A percentile compares a stretch with the other conserved stretches of the same genome.
Evolutionary conservation across 2,888 invertebrate species (phyloP).

Genomic region (Drosophila planitibia): DNA sequence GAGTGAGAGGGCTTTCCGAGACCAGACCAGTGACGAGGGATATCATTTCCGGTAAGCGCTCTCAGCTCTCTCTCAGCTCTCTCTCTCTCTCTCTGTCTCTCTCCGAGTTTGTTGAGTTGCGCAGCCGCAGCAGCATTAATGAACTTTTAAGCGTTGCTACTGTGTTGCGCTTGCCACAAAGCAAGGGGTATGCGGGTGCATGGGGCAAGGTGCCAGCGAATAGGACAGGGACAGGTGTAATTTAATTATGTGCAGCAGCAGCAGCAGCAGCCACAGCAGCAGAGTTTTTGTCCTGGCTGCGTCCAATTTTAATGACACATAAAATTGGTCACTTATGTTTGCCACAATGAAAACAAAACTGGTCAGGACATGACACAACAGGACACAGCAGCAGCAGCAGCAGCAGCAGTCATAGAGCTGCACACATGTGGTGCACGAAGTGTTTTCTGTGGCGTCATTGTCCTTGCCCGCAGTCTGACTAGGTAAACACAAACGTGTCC

Average conservation of each 20-base stretch:
- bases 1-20: not conserved
- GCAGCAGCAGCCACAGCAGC: constrained; percentile 9
- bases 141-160: constrained; percentile 75
- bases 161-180: constrained; percentile 21
- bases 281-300: constrained; percentile 42
- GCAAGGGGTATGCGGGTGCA: constrained; percentile 25
- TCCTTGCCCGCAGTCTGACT: constrained; percentile 53
- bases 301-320: constrained; percentile 83
- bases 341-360: constrained; percentile 79
- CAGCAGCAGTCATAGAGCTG: constrained; percentile 31
- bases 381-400: constrained; percentile 6
- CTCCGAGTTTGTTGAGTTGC: constrained; percentile 3
- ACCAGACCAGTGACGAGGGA: not conserved
- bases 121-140: constrained; percentile 65
- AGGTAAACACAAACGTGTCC: constrained; percentile 67
- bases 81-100: not conserved
- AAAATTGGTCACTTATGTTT: constrained; percentile 82
- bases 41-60: constrained; percentile 64
- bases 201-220: not conserved
- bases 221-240: constrained; percentile 75
- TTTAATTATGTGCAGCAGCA: constrained; percentile 72
- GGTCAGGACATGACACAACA: constrained; percentile 76
- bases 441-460: constrained; percentile 75
- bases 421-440: constrained; percentile 65
- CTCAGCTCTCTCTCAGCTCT: not conserved